These are phyloP conservation scores for Hiodon alosoides DNA, from an alignment of 2,113 vertebrate species.

Conservation along the genomic window DNA sequence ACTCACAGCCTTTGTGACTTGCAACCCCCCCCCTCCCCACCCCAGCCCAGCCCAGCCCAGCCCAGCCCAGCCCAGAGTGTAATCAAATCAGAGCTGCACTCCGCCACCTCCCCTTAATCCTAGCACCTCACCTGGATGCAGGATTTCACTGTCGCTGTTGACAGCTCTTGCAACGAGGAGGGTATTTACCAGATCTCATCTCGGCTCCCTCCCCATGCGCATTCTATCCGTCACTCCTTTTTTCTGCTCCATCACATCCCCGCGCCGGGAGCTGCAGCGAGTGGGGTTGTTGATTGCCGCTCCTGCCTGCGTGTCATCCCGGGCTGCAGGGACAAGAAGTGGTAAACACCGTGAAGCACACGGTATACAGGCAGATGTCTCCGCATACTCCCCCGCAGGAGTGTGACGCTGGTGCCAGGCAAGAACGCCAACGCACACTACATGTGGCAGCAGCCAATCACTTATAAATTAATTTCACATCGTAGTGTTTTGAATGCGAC, in stretches of 20 bases:
- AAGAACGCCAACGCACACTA: too few relatives aligned
- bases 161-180: not conserved
- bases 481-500: too few relatives aligned
- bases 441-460: too few relatives aligned
- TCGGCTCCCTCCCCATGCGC: not conserved
- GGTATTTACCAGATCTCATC: constrained; percentile 10
- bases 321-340: not conserved
- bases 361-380: not conserved
- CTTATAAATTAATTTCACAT: too few relatives aligned
- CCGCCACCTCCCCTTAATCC: constrained; percentile 4
- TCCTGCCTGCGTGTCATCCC: constrained; percentile 2
- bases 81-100: not conserved
- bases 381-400: not conserved
- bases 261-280: not conserved
- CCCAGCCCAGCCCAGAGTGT: not conserved
- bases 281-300: constrained; percentile 1
- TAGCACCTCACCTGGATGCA: not conserved
- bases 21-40: not conserved
- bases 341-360: not conserved
- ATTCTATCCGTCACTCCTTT: not conserved
- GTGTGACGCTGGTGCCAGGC: too few relatives aligned
- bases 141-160: constrained; percentile 6
- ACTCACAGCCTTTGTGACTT: too few relatives aligned
- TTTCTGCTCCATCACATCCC: constrained; percentile 3
- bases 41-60: not conserved